Conservation (phyloP, 30 jellyfish, hydroid and myxozoan species). For the Cassiopea andromeda region DNA sequence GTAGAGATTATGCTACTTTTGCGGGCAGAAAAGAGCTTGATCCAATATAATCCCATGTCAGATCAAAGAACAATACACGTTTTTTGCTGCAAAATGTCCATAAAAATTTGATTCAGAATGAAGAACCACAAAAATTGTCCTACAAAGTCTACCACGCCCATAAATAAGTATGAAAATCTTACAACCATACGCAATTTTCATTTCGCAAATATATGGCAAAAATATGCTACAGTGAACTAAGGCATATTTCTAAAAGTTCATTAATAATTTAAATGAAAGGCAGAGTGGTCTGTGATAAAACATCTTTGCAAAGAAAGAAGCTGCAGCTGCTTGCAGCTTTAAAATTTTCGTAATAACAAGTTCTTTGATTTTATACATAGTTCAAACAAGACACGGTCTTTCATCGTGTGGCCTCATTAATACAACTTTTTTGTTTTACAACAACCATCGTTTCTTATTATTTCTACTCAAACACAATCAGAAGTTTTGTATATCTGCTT, state of each 20-base stretch:
- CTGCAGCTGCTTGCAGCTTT: constrained; percentile 14
- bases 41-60: no score
- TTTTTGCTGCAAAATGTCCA: no score
- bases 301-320: background rate
- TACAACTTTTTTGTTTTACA: background rate
- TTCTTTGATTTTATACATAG: constrained; percentile 5
- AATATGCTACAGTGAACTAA: background rate
- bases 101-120: no score
- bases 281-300: background rate
- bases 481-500: background rate
- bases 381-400: constrained; percentile 1
- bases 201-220: background rate
- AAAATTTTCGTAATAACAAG: constrained; percentile 15
- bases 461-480: background rate
- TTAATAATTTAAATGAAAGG: background rate
- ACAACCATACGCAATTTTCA: no score
- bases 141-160: no score
- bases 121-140: no score
- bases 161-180: no score
- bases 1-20: no score
- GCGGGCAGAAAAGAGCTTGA: no score
- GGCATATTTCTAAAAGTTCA: background rate
- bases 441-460: background rate
- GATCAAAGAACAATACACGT: no score
- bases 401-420: constrained; percentile 4